Percentiles rank a stretch among this genome's conserved stretches.
These are phyloP conservation scores for Drosophila arizonae DNA, from an alignment of 1,140 invertebrate species.

Conservation along the genomic window DNA sequence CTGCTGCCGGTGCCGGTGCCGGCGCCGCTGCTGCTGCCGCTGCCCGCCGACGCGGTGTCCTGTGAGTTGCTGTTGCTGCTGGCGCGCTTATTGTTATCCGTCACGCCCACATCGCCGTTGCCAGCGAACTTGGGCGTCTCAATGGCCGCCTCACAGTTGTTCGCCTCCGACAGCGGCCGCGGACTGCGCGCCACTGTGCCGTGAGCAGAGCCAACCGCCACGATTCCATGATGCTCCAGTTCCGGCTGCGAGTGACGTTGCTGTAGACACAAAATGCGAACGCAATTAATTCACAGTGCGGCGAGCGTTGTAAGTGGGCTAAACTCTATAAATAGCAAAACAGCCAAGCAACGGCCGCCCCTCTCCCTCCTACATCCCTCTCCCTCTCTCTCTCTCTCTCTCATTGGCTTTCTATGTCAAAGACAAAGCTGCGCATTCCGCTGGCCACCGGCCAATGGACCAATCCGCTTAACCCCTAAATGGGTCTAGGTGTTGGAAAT, in stretches of 20 bases:
- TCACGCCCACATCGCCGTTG: constrained; percentile 24
- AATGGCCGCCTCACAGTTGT: constrained; percentile 67
- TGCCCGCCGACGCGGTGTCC: constrained; percentile 69
- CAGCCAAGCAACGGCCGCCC: background rate
- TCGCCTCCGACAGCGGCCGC: constrained; percentile 78
- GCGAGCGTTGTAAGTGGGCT: constrained; percentile 21
- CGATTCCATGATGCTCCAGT: constrained; percentile 77
- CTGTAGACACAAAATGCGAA: constrained; percentile 61
- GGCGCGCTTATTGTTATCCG: constrained; percentile 56
- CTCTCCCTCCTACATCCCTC: background rate
- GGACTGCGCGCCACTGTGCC: constrained; percentile 52
- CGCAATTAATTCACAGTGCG: constrained; percentile 17
- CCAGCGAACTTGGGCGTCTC: constrained; percentile 58
- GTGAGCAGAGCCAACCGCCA: constrained; percentile 6
- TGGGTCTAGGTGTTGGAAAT: background rate
- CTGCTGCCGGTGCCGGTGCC: constrained; percentile 52
- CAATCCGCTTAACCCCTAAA: constrained; percentile 25
- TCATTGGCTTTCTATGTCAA: constrained; percentile 31
- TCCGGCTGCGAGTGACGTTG: constrained; percentile 85
- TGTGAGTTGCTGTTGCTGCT: constrained; percentile 75
- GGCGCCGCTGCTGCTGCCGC: constrained; percentile 57
- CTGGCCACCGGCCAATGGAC: constrained; percentile 33
- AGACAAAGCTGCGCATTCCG: constrained; percentile 46
- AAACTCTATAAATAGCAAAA: constrained; percentile 35
- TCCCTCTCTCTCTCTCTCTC: no score